phyloP scores from a whole-genome alignment of 2,888 invertebrate species.

The Caenorhabditis parvicauda region DNA sequence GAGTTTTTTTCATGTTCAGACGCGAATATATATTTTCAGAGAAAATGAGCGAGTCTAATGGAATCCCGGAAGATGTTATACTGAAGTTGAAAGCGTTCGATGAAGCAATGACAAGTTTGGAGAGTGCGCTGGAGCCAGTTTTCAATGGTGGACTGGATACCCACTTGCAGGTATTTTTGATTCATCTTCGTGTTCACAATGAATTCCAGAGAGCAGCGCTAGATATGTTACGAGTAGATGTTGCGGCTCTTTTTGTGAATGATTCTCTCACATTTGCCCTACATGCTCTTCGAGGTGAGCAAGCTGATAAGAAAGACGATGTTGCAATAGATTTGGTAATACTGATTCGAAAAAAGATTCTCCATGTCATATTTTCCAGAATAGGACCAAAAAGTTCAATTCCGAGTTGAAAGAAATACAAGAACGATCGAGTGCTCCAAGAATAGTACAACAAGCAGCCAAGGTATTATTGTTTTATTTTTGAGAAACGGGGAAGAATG shows the following conservation, averaged over 20 bases:
- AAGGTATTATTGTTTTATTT: not conserved
- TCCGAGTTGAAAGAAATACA: slow-evolving; percentile 24
- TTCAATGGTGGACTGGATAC: slow-evolving; percentile 20
- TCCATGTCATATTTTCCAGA: slow-evolving; percentile 4
- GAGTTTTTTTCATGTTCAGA: too few relatives aligned
- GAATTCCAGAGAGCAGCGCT: slow-evolving; percentile 17
- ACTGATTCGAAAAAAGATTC: not conserved
- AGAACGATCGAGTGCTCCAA: slow-evolving; percentile 18
- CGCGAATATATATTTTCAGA: too few relatives aligned
- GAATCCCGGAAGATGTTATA: slow-evolving; percentile 19
- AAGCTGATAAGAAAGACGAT: slow-evolving; percentile 21
- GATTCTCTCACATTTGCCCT: slow-evolving; percentile 20
- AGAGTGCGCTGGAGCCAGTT: slow-evolving; percentile 13
- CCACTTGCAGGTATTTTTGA: slow-evolving; percentile 15
- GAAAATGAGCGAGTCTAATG: too few relatives aligned
- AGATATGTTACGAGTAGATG: slow-evolving; percentile 24
- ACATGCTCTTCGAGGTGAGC: slow-evolving; percentile 19
- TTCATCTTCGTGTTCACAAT: not conserved
- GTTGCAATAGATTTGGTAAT: slow-evolving; percentile 17
- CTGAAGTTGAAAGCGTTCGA: slow-evolving; percentile 16
- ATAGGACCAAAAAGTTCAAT: slow-evolving; percentile 14
- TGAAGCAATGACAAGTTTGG: slow-evolving; percentile 13
- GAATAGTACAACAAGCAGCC: slow-evolving; percentile 17
- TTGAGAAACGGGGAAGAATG: not conserved
- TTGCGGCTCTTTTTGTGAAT: slow-evolving; percentile 19